Evolutionary conservation across 2,888 invertebrate genomes (phyloP).

Genomic region (Amiota communis): DNA sequence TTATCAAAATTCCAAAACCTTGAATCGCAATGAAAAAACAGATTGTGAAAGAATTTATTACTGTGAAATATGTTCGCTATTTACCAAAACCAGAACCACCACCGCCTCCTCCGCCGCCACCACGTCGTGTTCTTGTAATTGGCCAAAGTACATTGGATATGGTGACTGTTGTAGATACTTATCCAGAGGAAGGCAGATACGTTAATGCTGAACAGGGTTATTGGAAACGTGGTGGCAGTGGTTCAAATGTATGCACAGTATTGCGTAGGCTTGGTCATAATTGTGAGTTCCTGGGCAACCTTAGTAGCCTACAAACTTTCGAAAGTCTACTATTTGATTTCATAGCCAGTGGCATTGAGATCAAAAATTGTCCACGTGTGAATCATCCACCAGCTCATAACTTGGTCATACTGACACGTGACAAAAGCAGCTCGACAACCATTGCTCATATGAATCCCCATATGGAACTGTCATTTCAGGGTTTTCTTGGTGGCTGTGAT

Average conservation of each 20-base stretch:
- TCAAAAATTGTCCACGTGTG: constrained; percentile 74
- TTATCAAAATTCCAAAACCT: background rate
- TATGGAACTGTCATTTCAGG: constrained; percentile 70
- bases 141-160: constrained; percentile 79
- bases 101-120: constrained; percentile 37
- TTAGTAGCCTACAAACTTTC: constrained; percentile 74
- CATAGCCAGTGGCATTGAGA: constrained; percentile 74
- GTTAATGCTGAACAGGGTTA: constrained; percentile 75
- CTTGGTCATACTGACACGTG: constrained; percentile 76
- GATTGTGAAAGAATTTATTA: constrained; percentile 54
- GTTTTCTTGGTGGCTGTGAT: constrained; percentile 74
- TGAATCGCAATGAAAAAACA: constrained; percentile 50
- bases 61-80: constrained; percentile 51
- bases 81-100: constrained; percentile 44
- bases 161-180: constrained; percentile 76
- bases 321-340: constrained; percentile 76
- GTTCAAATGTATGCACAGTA: constrained; percentile 79
- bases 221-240: constrained; percentile 82
- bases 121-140: constrained; percentile 73
- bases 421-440: constrained; percentile 76
- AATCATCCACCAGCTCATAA: constrained; percentile 75
- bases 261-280: constrained; percentile 75
- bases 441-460: constrained; percentile 77
- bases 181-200: constrained; percentile 78
- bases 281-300: constrained; percentile 77